Evolutionary conservation across 2,888 invertebrate species (phyloP).

Genomic region (Serrognathus titanus): DNA sequence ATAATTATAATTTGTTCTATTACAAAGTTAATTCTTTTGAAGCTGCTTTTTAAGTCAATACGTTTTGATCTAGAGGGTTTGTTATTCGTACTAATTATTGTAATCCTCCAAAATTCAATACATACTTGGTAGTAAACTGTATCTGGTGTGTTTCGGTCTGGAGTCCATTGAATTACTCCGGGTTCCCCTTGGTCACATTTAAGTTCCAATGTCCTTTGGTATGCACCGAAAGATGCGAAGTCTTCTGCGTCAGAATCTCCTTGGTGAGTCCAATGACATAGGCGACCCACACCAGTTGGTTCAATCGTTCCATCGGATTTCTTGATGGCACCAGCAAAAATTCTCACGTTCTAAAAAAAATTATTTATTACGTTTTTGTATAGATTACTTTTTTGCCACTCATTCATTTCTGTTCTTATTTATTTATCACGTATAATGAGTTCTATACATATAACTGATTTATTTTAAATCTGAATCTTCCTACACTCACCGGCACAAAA

Average conservation of each 20-base stretch:
- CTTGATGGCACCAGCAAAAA: conserved; percentile 78
- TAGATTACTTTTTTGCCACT: too few relatives aligned
- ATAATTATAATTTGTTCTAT: too few relatives aligned
- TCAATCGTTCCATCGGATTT: conserved; percentile 64
- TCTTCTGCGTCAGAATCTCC: conserved; percentile 74
- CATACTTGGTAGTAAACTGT: conserved; percentile 87
- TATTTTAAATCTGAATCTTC: too few relatives aligned
- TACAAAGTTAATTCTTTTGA: too few relatives aligned
- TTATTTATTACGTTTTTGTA: background rate
- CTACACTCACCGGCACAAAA: too few relatives aligned
- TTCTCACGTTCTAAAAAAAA: conserved; percentile 62
- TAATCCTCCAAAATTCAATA: background rate
- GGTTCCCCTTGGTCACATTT: conserved; percentile 82
- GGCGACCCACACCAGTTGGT: conserved; percentile 77
- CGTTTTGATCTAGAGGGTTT: too few relatives aligned
- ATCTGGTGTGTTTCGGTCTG: conserved; percentile 81
- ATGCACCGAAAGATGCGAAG: conserved; percentile 84
- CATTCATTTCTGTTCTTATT: too few relatives aligned
- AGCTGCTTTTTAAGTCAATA: too few relatives aligned
- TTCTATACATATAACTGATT: too few relatives aligned
- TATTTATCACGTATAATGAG: too few relatives aligned
- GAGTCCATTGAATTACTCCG: conserved; percentile 83
- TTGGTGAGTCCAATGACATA: conserved; percentile 86
- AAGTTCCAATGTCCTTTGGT: conserved; percentile 78
- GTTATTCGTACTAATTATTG: too few relatives aligned